phyloP scores from a whole-genome alignment of 1,140 invertebrate species.

The Hyles vespertilio region DNA sequence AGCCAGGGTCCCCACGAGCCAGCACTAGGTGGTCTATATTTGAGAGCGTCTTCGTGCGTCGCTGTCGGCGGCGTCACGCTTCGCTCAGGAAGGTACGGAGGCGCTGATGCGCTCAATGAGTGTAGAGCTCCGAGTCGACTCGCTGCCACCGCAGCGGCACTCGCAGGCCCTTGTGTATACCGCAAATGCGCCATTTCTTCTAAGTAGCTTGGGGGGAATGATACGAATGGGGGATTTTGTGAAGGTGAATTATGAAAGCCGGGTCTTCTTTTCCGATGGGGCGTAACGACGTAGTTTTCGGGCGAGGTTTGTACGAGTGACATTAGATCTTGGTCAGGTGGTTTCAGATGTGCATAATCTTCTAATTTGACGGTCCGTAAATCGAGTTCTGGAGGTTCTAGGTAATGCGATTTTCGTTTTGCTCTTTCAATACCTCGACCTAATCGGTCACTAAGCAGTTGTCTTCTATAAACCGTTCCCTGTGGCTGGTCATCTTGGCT shows the following conservation, averaged over 20 bases:
- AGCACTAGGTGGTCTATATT: conserved; percentile 82
- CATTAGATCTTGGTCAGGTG: conserved; percentile 79
- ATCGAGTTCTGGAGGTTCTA: conserved; percentile 79
- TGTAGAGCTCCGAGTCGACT: conserved; percentile 75
- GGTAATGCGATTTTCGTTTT: conserved; percentile 80
- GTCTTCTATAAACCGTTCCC: conserved; percentile 65
- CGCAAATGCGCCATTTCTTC: conserved; percentile 78
- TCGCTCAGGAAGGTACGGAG: conserved; percentile 80
- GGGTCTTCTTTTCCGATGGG: conserved; percentile 87
- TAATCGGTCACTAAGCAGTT: conserved; percentile 73
- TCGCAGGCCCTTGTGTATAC: conserved; percentile 66
- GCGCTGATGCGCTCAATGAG: conserved; percentile 81
- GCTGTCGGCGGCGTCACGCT: conserved; percentile 76
- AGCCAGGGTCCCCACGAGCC: conserved; percentile 85
- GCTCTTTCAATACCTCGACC: conserved; percentile 76
- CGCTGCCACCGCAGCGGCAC: conserved; percentile 57
- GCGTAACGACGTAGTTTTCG: conserved; percentile 88
- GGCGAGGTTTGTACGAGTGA: conserved; percentile 80
- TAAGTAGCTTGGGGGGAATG: conserved; percentile 83
- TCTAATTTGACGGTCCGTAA: conserved; percentile 75
- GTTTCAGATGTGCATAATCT: conserved; percentile 77
- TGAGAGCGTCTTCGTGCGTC: conserved; percentile 77
- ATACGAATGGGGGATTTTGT: conserved; percentile 89
- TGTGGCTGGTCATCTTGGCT: conserved; percentile 71
- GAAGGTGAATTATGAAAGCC: conserved; percentile 90